Conservation (phyloP, 2,113 vertebrate species). For the Dascyllus trimaculatus region DNA sequence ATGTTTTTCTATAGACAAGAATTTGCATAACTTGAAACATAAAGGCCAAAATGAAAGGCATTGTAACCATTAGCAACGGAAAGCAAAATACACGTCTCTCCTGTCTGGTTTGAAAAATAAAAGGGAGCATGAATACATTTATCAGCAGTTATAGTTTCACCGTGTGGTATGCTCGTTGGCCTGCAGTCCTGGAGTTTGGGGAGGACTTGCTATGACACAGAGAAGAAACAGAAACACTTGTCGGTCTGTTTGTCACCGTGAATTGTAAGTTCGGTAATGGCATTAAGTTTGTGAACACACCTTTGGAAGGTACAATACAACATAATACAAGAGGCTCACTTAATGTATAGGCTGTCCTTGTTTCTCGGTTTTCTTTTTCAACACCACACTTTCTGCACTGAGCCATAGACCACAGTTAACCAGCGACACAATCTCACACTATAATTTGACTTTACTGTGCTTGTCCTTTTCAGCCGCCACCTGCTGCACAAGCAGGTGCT, state of each 20-base stretch:
- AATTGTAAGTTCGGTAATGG: constrained; percentile 60
- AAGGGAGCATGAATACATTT: constrained; percentile 38
- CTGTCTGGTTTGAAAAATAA: constrained; percentile 34
- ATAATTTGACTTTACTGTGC: constrained; percentile 76
- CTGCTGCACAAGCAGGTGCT: constrained; percentile 37
- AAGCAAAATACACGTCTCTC: constrained; percentile 39
- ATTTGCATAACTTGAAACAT: constrained; percentile 64
- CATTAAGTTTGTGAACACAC: constrained; percentile 75
- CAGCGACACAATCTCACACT: constrained; percentile 78
- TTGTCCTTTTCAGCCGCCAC: constrained; percentile 64
- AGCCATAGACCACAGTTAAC: constrained; percentile 74
- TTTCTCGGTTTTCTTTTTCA: constrained; percentile 71
- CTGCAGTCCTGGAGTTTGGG: constrained; percentile 42
- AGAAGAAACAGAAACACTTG: constrained; percentile 54
- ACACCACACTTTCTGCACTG: constrained; percentile 75
- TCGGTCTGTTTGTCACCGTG: constrained; percentile 57
- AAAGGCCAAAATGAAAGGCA: constrained; percentile 64
- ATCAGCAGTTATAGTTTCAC: constrained; percentile 29
- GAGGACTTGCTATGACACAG: constrained; percentile 53
- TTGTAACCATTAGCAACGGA: constrained; percentile 45
- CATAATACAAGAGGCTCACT: constrained; percentile 78
- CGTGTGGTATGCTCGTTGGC: constrained; percentile 23
- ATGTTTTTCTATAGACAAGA: constrained; percentile 65
- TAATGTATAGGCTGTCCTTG: constrained; percentile 69
- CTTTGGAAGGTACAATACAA: constrained; percentile 80